Base-by-base conservation (phyloP, 2,888 invertebrate genomes). In the Lottia scabra region DNA sequence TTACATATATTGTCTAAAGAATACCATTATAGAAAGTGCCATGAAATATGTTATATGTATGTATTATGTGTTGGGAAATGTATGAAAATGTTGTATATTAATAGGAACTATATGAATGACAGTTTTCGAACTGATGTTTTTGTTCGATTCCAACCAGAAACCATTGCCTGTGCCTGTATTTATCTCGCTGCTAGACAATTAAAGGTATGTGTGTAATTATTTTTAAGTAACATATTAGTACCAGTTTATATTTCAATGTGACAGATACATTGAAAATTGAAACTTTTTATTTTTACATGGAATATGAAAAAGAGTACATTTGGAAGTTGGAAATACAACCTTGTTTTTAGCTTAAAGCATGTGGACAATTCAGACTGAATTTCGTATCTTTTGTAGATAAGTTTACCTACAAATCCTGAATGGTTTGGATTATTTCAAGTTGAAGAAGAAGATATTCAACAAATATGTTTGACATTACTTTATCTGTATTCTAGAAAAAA, bases 151-250 rank as follows among this genome's bases (percentile, higher is more conserved):
- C 94, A 95, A 74, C 98, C 99, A 0, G 99, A 99, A 89, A 96
- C 97, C 0, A 97, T 99, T 72, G 99, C 99, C 0, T 98, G 98
- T 90, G 98, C 99, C n/a, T 99, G 99, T 89, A 98, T 99, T 80
- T 98, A 96, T 89, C 91, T 99, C 68, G 97, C 98, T 46, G 96
- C 98, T 2, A 92, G 98, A 19, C 94, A 95, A 86, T 92, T 97
- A 43, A 93, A 94, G 79, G 92, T 98, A 78, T 70, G 75, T 73
- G 15, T 27, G 15, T 27, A 23, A 23, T 8, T 56, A 12, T 23
- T 38, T 38, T 2, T 38, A 38, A 38, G 38, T 8, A 38, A 8
- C 1, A 38, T 38, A 38, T 10, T 38, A 4, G 38, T 38, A 8
- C 5, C 10, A 38, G 38, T 30, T 30, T 2, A 38, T n/a, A n/a